These are phyloP conservation scores for Acanthacorydalis orientalis DNA, from an alignment of 2,888 invertebrate genomes.

Conservation along the genomic window DNA sequence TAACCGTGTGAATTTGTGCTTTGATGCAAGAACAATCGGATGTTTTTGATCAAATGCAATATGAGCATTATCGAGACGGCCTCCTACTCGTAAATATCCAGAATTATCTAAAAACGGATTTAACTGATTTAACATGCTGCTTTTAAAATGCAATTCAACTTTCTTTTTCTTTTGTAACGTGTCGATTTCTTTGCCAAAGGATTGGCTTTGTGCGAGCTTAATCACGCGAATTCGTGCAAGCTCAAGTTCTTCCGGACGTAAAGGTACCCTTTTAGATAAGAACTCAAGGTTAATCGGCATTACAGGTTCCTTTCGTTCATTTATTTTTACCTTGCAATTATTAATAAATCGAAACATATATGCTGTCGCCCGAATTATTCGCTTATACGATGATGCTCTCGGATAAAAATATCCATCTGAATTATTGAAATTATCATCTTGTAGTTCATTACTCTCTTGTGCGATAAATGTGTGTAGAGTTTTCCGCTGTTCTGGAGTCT, in stretches of 20 bases:
- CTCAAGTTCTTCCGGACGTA: neutral
- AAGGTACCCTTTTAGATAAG: no score
- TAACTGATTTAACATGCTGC: constrained; percentile 3
- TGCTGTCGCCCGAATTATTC: neutral
- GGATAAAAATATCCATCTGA: neutral
- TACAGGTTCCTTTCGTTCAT: neutral
- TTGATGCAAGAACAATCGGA: constrained; percentile 7
- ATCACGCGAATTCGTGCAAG: neutral
- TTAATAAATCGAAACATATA: constrained; percentile 3
- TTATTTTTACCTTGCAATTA: neutral
- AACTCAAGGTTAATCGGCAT: neutral
- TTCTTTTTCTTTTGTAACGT: neutral
- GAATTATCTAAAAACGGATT: constrained; percentile 8
- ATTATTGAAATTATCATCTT: no score
- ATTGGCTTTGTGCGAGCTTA: constrained; percentile 2
- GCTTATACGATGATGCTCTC: neutral
- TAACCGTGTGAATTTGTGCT: constrained; percentile 7
- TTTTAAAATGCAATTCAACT: neutral
- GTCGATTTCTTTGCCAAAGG: constrained; percentile 1
- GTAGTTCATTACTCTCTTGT: neutral
- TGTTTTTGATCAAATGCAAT: constrained; percentile 8
- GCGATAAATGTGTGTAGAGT: neutral
- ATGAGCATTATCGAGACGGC: constrained; percentile 6
- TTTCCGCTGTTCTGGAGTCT: neutral
- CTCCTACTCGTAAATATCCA: constrained; percentile 7